Evolutionary conservation across 1,140 invertebrate species (phyloP), one percentile per base, ranked within the genome.

Genomic region (Chelonus insularis): DNA sequence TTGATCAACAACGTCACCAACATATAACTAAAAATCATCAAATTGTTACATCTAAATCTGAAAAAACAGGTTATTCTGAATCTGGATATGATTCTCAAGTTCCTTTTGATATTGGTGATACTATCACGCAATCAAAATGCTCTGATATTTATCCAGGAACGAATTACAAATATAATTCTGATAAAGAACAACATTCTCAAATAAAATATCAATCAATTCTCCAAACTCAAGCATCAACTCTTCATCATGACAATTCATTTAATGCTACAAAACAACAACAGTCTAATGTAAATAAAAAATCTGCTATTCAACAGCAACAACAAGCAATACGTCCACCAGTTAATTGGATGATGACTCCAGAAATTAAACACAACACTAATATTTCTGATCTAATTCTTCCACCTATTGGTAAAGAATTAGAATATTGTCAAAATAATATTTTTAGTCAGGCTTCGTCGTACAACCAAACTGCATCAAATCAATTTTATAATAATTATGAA

Each of bases 281-380:
- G 43, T 61, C 70, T 36, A 4, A 55, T 25, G n/a, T 66, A 16
- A 51, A 57, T n/a, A 32, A 71, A n/a, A 66, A 72, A 14, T 9
- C 14, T 16, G 8, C n/a, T 11, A 65, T 69, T 25, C 65, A 71
- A 11, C 72, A 48, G 25, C 72, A 69, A 29, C 72, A 76, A 48
- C 68, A 76, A 2, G 37, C 72, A 0, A 66, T 73, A 2, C 78
- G 79, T 61, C 77, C 82, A 1, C 82, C 84, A 0, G 84, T 87
- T 0, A 87, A 87, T 64, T 87, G 86, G 86, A 87, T 87, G 86
- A 86, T 86, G 67, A 83, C 84, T 1, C 84, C 85, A 1, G 84
- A 83, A 60, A 74, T 82, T 1, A 81, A 80, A 39, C 77, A 81
- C 60, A 79, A 77, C 39, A 68, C 72, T 2, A 77, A 77, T 36